Evolutionary conservation across 1,140 invertebrate genomes (phyloP).

Genomic region (Nephotettix cincticeps): DNA sequence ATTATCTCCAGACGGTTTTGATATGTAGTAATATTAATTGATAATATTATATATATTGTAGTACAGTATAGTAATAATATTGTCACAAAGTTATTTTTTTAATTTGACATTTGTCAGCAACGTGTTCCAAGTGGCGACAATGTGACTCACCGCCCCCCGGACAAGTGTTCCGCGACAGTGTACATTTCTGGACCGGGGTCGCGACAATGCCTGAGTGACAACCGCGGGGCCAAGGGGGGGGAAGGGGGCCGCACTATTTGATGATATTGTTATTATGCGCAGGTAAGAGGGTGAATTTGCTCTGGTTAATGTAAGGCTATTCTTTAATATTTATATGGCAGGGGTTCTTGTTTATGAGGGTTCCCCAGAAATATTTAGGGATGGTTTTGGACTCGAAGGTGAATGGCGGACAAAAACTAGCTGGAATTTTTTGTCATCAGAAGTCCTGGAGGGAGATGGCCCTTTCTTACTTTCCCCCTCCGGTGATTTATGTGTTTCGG

Average conservation of each 20-base stretch:
- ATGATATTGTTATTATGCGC: constrained; percentile 24
- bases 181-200: background rate
- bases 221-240: background rate
- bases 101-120: too few species aligned
- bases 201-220: background rate
- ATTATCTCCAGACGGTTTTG: too few species aligned
- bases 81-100: too few species aligned
- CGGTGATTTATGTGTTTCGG: background rate
- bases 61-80: too few species aligned
- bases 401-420: background rate
- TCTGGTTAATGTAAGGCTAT: constrained; percentile 25
- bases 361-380: background rate
- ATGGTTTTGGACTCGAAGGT: constrained; percentile 6
- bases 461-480: constrained; percentile 6
- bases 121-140: too few species aligned
- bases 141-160: too few species aligned
- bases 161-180: background rate
- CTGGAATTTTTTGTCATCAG: background rate
- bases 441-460: background rate
- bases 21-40: too few species aligned
- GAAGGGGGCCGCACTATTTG: background rate
- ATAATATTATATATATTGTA: too few species aligned
- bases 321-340: constrained; percentile 26
- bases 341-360: constrained; percentile 20
- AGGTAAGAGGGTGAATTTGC: constrained; percentile 21